phyloP scores from a whole-genome alignment of 1,140 invertebrate genomes.

The Acromyrmex echinatior region DNA sequence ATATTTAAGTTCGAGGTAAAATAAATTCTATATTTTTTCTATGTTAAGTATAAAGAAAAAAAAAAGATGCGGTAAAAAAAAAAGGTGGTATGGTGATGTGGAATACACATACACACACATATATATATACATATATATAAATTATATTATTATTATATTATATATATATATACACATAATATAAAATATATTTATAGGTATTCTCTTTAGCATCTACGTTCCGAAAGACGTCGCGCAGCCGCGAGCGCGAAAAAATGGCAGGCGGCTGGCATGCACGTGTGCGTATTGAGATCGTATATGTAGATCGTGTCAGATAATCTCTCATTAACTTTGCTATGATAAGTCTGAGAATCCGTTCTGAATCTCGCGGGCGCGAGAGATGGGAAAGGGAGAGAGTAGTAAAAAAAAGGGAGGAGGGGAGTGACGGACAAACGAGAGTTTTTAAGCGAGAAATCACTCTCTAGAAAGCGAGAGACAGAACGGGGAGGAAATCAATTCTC shows the following conservation, averaged over 20 bases:
- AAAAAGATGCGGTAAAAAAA: slow-evolving; percentile 69
- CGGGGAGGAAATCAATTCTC: background rate
- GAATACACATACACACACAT: slow-evolving; percentile 46
- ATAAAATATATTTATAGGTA: slow-evolving; percentile 86
- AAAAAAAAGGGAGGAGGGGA: background rate
- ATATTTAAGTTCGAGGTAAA: slow-evolving; percentile 85
- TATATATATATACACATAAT: slow-evolving; percentile 78
- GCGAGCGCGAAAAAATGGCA: slow-evolving; percentile 55
- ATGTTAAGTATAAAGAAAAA: slow-evolving; percentile 84
- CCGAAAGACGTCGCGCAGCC: slow-evolving; percentile 72
- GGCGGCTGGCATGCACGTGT: slow-evolving; percentile 65
- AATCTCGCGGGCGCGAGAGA: slow-evolving; percentile 28
- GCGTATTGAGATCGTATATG: slow-evolving; percentile 71
- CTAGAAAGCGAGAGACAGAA: background rate
- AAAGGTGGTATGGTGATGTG: slow-evolving; percentile 78
- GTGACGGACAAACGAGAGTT: background rate
- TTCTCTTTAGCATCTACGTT: slow-evolving; percentile 83
- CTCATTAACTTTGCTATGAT: slow-evolving; percentile 80
- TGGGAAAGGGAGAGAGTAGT: background rate
- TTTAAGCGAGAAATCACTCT: slow-evolving; percentile 2
- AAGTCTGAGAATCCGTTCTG: slow-evolving; percentile 78
- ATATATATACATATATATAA: slow-evolving; percentile 63
- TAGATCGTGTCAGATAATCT: slow-evolving; percentile 81
- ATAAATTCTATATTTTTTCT: slow-evolving; percentile 87
- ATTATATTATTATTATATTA: slow-evolving; percentile 75